Conservation (phyloP, 2,113 vertebrate genomes). For the Ceuthmochares aereus region DNA sequence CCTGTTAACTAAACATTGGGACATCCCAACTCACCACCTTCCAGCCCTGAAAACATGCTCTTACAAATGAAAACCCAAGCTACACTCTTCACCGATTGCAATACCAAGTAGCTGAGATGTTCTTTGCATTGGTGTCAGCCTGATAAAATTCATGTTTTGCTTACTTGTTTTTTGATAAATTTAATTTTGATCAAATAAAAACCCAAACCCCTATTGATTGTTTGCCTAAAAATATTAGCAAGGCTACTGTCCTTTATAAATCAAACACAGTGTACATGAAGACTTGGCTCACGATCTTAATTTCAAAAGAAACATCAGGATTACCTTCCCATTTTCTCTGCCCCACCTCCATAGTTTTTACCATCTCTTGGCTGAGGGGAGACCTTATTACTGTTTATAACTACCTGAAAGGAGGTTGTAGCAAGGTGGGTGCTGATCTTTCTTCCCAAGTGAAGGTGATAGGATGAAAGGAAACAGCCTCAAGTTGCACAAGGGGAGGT, state of each 20-base stretch:
- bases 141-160: not conserved
- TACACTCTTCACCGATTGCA: not conserved
- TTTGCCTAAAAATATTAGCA: not conserved
- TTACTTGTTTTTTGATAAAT: not conserved
- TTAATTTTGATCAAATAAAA: not conserved
- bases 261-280: not conserved
- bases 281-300: not conserved
- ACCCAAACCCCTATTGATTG: not conserved
- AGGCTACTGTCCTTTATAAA: not conserved
- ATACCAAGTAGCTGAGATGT: accelerated
- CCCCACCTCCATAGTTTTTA: not conserved
- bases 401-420: no score
- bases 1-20: not conserved
- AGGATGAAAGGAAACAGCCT: no score
- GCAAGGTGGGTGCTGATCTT: no score
- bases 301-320: not conserved
- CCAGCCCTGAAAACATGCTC: not conserved
- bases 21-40: not conserved
- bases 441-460: no score
- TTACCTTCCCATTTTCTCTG: not conserved
- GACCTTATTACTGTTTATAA: no score
- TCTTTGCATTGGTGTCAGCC: not conserved
- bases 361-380: no score
- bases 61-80: not conserved
- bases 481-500: no score